phyloP scores from a whole-genome alignment of 2,888 invertebrate species.

The Aproaerema taeniolella region DNA sequence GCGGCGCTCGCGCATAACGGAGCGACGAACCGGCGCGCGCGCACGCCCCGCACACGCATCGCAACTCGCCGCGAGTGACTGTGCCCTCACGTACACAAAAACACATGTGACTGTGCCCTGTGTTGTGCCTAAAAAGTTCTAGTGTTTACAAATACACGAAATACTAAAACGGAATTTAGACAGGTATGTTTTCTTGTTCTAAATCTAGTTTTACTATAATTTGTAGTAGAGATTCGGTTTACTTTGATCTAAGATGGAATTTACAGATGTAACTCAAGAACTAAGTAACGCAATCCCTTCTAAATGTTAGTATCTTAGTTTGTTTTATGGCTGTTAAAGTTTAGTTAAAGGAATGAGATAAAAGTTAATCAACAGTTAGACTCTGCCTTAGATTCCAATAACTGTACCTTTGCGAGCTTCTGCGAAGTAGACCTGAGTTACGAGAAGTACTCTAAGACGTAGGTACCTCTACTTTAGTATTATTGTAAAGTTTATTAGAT shows the following conservation, averaged over 20 bases:
- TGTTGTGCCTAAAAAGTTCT: conserved; percentile 1
- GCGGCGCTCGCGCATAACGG: conserved; percentile 51
- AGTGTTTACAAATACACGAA: not conserved
- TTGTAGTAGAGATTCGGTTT: conserved; percentile 6
- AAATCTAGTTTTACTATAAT: no score
- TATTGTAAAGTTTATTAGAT: no score
- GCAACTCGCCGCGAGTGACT: conserved; percentile 13
- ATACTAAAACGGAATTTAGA: no score
- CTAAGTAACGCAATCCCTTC: not conserved
- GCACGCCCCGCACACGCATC: conserved; percentile 27
- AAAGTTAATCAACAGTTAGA: conserved; percentile 15
- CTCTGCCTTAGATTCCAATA: conserved; percentile 3
- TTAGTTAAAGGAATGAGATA: conserved; percentile 3
- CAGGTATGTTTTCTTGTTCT: no score
- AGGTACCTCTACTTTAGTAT: no score
- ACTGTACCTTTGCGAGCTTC: not conserved
- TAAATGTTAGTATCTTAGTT: not conserved
- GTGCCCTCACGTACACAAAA: conserved; percentile 1
- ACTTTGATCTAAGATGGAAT: conserved; percentile 7
- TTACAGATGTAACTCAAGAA: conserved; percentile 5
- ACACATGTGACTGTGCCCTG: conserved; percentile 7
- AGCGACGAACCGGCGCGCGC: conserved; percentile 35
- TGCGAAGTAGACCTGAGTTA: no score
- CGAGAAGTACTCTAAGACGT: no score
- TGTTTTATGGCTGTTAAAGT: not conserved